phyloP scores from a whole-genome alignment of 2,113 vertebrate genomes.

The Nanorana parkeri region DNA sequence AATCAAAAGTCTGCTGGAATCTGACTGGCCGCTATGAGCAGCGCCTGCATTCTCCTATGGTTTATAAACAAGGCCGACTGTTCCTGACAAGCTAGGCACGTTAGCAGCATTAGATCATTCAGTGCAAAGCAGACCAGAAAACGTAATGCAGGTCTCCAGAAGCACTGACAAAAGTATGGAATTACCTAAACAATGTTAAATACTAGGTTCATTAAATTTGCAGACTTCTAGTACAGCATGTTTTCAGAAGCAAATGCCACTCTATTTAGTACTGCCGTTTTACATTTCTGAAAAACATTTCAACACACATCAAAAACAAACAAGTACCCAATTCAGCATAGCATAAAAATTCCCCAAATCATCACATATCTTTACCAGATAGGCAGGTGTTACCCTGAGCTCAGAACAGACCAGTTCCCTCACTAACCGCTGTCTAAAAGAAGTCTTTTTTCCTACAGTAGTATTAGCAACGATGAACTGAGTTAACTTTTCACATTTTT shows the following conservation, averaged over 20 bases:
- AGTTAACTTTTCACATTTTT: constrained; percentile 34
- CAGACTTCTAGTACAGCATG: neutral
- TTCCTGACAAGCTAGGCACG: neutral
- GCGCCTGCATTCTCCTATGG: too few species aligned
- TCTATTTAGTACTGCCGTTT: constrained; percentile 45
- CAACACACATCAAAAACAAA: constrained; percentile 11
- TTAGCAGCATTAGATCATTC: constrained; percentile 45
- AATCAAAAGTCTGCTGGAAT: too few species aligned
- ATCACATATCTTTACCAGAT: constrained; percentile 72
- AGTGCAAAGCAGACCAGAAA: neutral
- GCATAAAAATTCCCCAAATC: constrained; percentile 74
- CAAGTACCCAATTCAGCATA: constrained; percentile 22
- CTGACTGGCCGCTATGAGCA: too few species aligned
- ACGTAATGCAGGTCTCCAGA: constrained; percentile 1
- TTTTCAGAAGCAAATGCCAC: neutral
- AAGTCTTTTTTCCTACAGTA: constrained; percentile 38
- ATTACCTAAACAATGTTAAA: neutral
- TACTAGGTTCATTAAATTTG: constrained; percentile 13
- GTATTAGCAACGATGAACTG: constrained; percentile 33
- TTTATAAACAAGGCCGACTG: too few species aligned
- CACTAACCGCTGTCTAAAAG: constrained; percentile 11
- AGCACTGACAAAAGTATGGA: neutral
- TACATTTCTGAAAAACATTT: constrained; percentile 3
- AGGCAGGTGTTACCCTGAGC: constrained; percentile 81
- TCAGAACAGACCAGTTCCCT: constrained; percentile 73